These are phyloP conservation scores for Tenebrio molitor DNA, from an alignment of 1,140 invertebrate species.

Conservation along the genomic window DNA sequence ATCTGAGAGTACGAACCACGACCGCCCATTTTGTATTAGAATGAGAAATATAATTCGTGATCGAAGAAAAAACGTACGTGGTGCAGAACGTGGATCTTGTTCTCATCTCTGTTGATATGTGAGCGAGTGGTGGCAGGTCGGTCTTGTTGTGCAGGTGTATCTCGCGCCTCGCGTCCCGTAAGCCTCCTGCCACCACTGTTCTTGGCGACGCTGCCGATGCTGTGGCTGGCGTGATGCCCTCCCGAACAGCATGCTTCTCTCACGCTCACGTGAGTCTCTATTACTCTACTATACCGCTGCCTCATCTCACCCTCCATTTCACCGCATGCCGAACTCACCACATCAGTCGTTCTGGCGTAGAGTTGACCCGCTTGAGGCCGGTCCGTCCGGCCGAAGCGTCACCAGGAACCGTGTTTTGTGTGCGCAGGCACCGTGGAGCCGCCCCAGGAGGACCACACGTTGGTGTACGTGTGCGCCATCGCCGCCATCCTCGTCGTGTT, in stretches of 20 bases:
- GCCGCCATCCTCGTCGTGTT: conserved; percentile 65
- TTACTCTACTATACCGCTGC: conserved; percentile 48
- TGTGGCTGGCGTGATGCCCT: conserved; percentile 60
- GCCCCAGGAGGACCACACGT: conserved; percentile 69
- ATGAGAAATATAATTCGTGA: background rate
- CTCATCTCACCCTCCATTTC: conserved; percentile 28
- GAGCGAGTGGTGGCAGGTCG: conserved; percentile 38
- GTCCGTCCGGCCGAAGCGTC: too few relatives aligned
- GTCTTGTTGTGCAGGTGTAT: conserved; percentile 61
- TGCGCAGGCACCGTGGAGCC: conserved; percentile 67
- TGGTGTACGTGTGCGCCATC: conserved; percentile 68
- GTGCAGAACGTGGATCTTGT: background rate
- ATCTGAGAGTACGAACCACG: too few relatives aligned
- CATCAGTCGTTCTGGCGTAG: conserved; percentile 4
- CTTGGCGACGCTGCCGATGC: conserved; percentile 59
- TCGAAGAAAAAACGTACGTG: background rate
- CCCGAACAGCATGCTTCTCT: conserved; percentile 59
- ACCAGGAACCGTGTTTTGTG: background rate
- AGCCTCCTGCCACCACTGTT: conserved; percentile 64
- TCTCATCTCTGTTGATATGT: conserved; percentile 23
- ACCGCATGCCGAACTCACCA: conserved; percentile 44
- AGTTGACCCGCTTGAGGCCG: too few relatives aligned
- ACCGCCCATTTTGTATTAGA: too few relatives aligned
- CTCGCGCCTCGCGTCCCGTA: conserved; percentile 57
- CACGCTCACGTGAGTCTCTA: conserved; percentile 60